These are phyloP conservation scores for Drosophila novamexicana DNA, from an alignment of 1,140 invertebrate genomes.

Conservation along the genomic window DNA sequence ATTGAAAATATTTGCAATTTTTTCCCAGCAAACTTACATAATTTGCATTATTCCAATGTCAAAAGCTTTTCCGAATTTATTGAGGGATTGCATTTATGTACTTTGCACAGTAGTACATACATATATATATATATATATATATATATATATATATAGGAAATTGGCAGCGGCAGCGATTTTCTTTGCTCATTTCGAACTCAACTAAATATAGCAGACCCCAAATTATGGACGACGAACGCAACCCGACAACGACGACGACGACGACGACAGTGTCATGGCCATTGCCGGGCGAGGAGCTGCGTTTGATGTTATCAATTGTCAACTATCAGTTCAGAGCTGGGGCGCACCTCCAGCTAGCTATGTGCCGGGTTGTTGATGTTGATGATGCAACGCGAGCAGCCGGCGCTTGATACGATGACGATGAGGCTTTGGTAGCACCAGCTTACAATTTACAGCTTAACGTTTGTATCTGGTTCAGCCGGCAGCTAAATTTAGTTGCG, in stretches of 20 bases:
- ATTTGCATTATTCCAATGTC: neutral
- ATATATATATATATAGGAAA: conserved; percentile 7
- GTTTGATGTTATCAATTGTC: conserved; percentile 14
- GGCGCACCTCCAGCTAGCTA: conserved; percentile 20
- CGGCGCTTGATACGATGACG: conserved; percentile 15
- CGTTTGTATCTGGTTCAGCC: conserved; percentile 67
- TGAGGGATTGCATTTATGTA: neutral
- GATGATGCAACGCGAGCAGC: conserved; percentile 33
- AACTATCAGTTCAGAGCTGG: conserved; percentile 31
- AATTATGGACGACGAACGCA: conserved; percentile 21
- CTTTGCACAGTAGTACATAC: neutral
- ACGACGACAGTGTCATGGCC: conserved; percentile 25
- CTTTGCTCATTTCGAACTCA: conserved; percentile 55
- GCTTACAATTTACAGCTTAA: conserved; percentile 21
- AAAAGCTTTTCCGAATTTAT: neutral
- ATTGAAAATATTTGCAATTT: neutral
- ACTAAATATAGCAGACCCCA: conserved; percentile 55
- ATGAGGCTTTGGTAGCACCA: neutral
- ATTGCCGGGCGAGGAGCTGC: neutral
- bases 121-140: neutral
- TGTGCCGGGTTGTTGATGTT: conserved; percentile 13
- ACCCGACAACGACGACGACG: neutral
- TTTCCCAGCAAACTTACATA: neutral
- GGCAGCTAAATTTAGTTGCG: conserved; percentile 60
- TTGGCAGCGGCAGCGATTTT: conserved; percentile 45